phyloP scores from a whole-genome alignment of 2,888 invertebrate species.

The Papilio elwesi region DNA sequence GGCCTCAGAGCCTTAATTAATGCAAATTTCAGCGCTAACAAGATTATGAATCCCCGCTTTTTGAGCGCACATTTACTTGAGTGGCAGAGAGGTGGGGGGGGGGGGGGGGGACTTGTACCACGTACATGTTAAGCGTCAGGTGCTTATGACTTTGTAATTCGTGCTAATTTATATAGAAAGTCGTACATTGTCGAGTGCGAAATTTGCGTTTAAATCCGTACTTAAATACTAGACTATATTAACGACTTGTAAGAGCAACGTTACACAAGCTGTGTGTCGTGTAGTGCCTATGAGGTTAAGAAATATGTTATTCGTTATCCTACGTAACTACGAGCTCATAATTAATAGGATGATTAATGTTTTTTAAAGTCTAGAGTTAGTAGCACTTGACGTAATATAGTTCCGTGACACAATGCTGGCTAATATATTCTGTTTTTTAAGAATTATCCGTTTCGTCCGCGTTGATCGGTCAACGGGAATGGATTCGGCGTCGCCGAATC shows the following conservation, averaged over 20 bases:
- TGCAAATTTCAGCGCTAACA: conserved; percentile 85
- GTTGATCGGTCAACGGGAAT: conserved; percentile 36
- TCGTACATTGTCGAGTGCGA: neutral
- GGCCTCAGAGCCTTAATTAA: conserved; percentile 81
- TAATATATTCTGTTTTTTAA: neutral
- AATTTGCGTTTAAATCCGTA: conserved; percentile 21
- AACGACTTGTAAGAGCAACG: conserved; percentile 23
- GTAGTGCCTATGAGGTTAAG: neutral
- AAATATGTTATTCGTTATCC: too few relatives aligned
- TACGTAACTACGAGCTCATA: too few relatives aligned
- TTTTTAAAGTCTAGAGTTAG: too few relatives aligned
- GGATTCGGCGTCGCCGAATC: conserved; percentile 60
- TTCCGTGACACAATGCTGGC: too few relatives aligned
- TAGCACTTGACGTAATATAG: too few relatives aligned
- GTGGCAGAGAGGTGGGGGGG: conserved; percentile 59
- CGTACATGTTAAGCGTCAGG: conserved; percentile 42
- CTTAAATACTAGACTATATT: conserved; percentile 25
- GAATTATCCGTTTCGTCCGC: neutral
- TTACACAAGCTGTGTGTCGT: conserved; percentile 6
- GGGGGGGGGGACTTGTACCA: conserved; percentile 44
- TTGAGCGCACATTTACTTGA: conserved; percentile 73
- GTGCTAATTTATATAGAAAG: conserved; percentile 35
- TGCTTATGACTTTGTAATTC: conserved; percentile 41
- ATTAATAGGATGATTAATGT: too few relatives aligned
- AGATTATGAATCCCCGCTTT: conserved; percentile 83